Evolutionary conservation across 1,140 invertebrate genomes (phyloP).

Genomic region (Thaumatotibia leucotreta): DNA sequence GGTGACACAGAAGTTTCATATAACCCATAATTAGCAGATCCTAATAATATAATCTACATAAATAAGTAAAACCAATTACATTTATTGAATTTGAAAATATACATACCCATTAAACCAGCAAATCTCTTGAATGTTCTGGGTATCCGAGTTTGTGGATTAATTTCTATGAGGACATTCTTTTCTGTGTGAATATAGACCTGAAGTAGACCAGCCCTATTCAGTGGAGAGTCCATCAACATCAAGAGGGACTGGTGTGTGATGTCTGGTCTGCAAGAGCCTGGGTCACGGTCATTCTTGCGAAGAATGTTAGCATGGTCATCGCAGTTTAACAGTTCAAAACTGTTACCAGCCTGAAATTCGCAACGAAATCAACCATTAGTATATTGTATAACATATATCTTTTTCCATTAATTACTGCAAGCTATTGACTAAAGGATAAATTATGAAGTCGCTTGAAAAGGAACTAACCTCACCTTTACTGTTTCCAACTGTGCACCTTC

Average conservation of each 20-base stretch:
- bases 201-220: slow-evolving; percentile 92
- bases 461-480: slow-evolving; percentile 85
- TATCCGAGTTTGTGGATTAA: slow-evolving; percentile 98
- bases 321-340: slow-evolving; percentile 94
- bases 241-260: slow-evolving; percentile 96
- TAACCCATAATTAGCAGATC: no score
- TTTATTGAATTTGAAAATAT: no score
- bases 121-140: slow-evolving; percentile 99
- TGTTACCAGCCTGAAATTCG: slow-evolving; percentile 84
- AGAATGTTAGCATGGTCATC: slow-evolving; percentile 93
- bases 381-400: background rate
- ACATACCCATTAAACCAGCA: slow-evolving; percentile 96
- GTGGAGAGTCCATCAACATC: slow-evolving; percentile 97
- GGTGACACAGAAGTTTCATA: no score
- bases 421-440: background rate
- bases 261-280: slow-evolving; percentile 92
- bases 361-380: background rate
- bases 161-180: slow-evolving; percentile 98
- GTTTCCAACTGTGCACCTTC: slow-evolving; percentile 97
- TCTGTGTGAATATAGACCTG: slow-evolving; percentile 97
- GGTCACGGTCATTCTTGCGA: slow-evolving; percentile 90
- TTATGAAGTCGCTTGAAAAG: background rate
- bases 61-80: no score
- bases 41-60: no score
- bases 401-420: background rate